Base-by-base conservation (phyloP, 1,140 invertebrate species). In the Bicyclus anynana region DNA sequence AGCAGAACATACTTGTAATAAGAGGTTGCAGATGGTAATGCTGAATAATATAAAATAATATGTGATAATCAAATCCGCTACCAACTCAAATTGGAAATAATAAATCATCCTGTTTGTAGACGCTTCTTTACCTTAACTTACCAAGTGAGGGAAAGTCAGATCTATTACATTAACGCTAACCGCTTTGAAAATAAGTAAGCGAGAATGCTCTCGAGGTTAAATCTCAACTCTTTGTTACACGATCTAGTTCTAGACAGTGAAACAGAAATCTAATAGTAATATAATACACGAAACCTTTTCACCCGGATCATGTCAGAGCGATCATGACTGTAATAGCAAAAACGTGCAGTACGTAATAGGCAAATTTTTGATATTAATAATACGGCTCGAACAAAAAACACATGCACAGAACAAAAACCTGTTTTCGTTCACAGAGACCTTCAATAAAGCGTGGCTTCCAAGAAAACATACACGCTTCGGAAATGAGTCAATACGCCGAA, bases 401-500 rank as follows among this genome's bases (percentile, higher is more conserved):
- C 33, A 53, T 16, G 46, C 47, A 50, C 35, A 21, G 10, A 20
- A 44, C 51, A 59, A 33, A 59, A 62, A 59, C 59, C 38, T 44
- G 47, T 53, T 48, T 42, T 16, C 17, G 59, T 59, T 62, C 38
- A 56, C 62, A 59, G 47, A 50, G 52, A 55, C 48, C 48, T 51
- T 53, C 59, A 53, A 62, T 58, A 44, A 44, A 54, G 52, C 38
- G 50, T 44, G 13, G 26, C 58, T 66, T 66, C 59, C 33, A 18
- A 48, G 59, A 58, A 62, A 62, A 51, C 46, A 55, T 44, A 29
- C 14, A 58, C 16, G 51, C 48, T 58, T 53, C 33, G 33, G 33
- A 49, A 23, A 47, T 65, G 54, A 65, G 29, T 59, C 59, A 62
- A 62, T 53, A 33, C 5, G 17, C 16, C 57, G 42, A 66, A 49